Conservation (phyloP, 2,797 vertebrate genomes). For the Siniperca scherzeri region DNA sequence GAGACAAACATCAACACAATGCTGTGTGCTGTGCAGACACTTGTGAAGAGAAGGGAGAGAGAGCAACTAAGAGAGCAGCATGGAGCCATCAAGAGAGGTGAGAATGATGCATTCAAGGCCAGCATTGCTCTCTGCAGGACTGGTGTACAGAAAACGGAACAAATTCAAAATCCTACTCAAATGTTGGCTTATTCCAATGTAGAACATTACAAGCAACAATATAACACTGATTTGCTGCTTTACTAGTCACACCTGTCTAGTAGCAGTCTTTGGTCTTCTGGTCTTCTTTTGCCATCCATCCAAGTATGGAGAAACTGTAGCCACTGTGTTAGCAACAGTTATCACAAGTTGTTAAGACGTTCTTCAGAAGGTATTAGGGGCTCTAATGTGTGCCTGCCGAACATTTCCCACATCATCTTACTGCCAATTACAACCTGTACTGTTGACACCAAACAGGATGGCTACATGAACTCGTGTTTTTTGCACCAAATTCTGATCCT, state of each 20-base stretch:
- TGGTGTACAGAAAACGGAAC: not conserved
- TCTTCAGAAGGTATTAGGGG: not conserved
- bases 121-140: not conserved
- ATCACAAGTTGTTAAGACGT: not conserved
- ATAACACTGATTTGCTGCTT: not conserved
- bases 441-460: too few species aligned
- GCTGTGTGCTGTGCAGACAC: constrained; percentile 91
- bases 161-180: not conserved
- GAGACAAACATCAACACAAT: constrained; percentile 90
- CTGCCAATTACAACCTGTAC: not conserved
- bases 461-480: too few species aligned
- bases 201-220: not conserved
- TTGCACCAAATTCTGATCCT: not conserved
- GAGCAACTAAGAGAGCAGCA: constrained; percentile 64
- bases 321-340: not conserved
- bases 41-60: constrained; percentile 87
- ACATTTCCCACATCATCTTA: not conserved
- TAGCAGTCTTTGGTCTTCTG: not conserved
- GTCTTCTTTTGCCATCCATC: not conserved
- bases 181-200: not conserved
- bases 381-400: not conserved
- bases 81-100: constrained; percentile 79
- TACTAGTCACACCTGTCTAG: not conserved
- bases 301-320: not conserved
- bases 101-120: not conserved